Evolutionary conservation across 2,113 vertebrate genomes (phyloP).

Genomic region (Otis tarda): DNA sequence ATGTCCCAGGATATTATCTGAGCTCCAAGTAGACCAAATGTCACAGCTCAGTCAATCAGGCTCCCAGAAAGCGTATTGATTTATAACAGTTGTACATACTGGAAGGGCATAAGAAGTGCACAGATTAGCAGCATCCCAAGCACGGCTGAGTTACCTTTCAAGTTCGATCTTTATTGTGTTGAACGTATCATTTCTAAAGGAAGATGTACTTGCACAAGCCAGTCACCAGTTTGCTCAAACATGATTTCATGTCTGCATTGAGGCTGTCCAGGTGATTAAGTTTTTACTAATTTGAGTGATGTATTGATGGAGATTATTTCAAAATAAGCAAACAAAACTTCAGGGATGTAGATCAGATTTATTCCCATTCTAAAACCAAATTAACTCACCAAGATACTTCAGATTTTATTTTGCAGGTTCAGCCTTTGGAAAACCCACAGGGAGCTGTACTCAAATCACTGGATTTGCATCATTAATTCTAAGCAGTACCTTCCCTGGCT

Average conservation of each 20-base stretch:
- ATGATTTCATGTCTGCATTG: accelerated
- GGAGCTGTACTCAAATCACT: not conserved
- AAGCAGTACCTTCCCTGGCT: not conserved
- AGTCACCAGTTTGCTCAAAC: not conserved
- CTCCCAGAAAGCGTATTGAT: not conserved
- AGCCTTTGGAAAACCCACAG: not conserved
- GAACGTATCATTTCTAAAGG: not conserved
- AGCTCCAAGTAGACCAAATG: not conserved
- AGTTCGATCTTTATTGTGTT: not conserved
- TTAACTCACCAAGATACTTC: not conserved
- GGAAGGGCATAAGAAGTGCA: not conserved
- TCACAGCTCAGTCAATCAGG: not conserved
- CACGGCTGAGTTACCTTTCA: not conserved
- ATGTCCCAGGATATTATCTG: not conserved
- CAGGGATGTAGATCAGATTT: not conserved
- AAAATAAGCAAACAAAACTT: not conserved
- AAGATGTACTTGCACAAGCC: not conserved
- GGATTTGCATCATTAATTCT: not conserved
- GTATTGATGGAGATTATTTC: not conserved
- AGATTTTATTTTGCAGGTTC: not conserved
- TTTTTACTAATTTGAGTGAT: not conserved
- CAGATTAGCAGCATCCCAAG: not conserved
- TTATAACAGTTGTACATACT: not conserved
- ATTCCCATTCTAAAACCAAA: not conserved
- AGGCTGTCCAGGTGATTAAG: not conserved